Conservation (phyloP, 2,888 invertebrate species). For the Hydraecia micacea region DNA sequence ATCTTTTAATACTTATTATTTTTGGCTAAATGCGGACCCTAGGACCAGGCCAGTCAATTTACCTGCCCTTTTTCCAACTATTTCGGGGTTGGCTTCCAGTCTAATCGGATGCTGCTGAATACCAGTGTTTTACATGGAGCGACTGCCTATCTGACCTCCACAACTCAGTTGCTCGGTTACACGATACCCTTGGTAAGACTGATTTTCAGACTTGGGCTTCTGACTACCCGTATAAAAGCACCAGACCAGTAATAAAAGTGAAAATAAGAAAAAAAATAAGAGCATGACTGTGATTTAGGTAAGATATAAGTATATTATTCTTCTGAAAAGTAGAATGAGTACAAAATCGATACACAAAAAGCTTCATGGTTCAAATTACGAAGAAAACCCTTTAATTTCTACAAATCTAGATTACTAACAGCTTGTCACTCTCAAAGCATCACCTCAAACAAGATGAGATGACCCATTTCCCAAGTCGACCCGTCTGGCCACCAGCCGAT, state of each 20-base stretch:
- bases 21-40: no score
- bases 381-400: conserved; percentile 18
- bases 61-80: no score
- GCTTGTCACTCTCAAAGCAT: conserved; percentile 7
- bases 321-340: neutral
- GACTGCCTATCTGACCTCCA: no score
- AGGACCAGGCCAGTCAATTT: no score
- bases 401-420: neutral
- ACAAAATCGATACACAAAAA: neutral
- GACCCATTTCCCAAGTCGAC: conserved; percentile 41
- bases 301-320: conserved; percentile 4
- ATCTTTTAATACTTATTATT: neutral
- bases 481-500: conserved; percentile 11
- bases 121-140: no score
- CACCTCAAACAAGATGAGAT: conserved; percentile 5
- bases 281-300: neutral
- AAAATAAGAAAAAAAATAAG: neutral
- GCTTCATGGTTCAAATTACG: neutral
- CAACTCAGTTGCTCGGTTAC: neutral
- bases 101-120: no score
- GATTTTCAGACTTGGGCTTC: neutral
- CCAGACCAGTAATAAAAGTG: neutral
- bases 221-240: neutral
- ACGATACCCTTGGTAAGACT: neutral
- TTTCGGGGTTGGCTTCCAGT: no score